phyloP scores from a whole-genome alignment of 2,797 vertebrate genomes.

The Clarias laeviceps region DNA sequence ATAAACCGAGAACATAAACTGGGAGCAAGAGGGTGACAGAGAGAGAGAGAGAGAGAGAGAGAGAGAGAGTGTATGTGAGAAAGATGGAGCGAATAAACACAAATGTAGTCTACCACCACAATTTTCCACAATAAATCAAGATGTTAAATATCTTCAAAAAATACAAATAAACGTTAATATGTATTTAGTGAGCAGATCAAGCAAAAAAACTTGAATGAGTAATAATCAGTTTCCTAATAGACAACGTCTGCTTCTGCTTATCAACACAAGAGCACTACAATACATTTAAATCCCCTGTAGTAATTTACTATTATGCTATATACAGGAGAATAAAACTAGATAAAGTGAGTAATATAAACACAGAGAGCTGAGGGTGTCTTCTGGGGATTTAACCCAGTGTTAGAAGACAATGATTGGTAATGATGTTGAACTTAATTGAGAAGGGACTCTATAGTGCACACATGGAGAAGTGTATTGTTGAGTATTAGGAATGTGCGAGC shows the following conservation, averaged over 20 bases:
- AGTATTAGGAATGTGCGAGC: background rate
- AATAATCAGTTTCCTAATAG: background rate
- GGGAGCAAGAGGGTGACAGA: background rate
- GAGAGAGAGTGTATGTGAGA: too few relatives aligned
- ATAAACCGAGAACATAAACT: conserved; percentile 1
- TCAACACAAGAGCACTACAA: conserved; percentile 12
- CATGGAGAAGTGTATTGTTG: background rate
- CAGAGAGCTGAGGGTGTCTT: conserved; percentile 7
- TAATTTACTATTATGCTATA: conserved; percentile 28
- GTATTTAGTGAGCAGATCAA: background rate
- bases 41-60: background rate
- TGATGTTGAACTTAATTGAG: conserved; percentile 37
- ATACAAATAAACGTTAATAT: background rate
- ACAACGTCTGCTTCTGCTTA: conserved; percentile 15
- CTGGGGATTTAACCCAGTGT: conserved; percentile 3
- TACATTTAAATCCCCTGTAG: conserved; percentile 14
- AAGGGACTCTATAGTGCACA: conserved; percentile 1
- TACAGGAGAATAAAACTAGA: background rate
- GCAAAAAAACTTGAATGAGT: background rate
- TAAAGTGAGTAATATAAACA: conserved; percentile 10
- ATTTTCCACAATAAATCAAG: background rate
- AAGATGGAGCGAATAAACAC: background rate
- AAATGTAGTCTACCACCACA: background rate
- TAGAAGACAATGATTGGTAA: conserved; percentile 20
- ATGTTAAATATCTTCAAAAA: background rate